Evolutionary conservation across 2,113 vertebrate genomes (phyloP), one percentile per base, ranked within the genome.

Genomic region (Oryzias melastigma): DNA sequence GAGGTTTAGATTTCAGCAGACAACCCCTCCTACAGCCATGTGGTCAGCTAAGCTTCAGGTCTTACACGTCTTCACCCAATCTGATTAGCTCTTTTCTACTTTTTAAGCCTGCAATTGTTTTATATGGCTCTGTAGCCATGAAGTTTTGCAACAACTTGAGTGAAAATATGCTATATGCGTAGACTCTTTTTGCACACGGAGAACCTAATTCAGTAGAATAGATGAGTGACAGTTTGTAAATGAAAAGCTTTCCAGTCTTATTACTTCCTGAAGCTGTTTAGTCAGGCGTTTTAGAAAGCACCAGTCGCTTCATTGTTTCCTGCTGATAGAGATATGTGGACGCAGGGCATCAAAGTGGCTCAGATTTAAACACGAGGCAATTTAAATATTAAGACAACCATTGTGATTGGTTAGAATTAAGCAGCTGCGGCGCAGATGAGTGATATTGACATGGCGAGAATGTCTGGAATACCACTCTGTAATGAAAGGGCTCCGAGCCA

Each of bases 1-100:
- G 14, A 56, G 51, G 35, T 67, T 55, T 63, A 49, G 72, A 65
- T 58, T 64, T 59, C 54, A 45, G 57, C 22, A 55, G 65, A 57
- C 54, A 7, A 25, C 43, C 10, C 20, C 55, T 20, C 49, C 49
- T 10, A 22, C 67, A 57, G 50, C 55, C 63, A 49, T 46, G 29
- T 2, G 71, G 52, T 68, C 62, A 14, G 56, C 48, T 84, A 75
- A 88, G 84, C 77, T 71, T 52, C 2, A 2, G 58, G 79, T 69
- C 75, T 87, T 84, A 82, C 66, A 58, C 75, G 75, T 76, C 65
- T 69, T 60, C 55, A 52, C 20, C 73, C 85, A 35, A 78, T 72
- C 82, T 83, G 83, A 85, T 88, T 88, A 83, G 64, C 35, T 12
- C 35, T 35, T 35, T 73, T 81, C 71, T 48, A 77, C 86, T 75